Conservation (phyloP, 2,797 vertebrate species). For the Anabacerthia variegaticeps region DNA sequence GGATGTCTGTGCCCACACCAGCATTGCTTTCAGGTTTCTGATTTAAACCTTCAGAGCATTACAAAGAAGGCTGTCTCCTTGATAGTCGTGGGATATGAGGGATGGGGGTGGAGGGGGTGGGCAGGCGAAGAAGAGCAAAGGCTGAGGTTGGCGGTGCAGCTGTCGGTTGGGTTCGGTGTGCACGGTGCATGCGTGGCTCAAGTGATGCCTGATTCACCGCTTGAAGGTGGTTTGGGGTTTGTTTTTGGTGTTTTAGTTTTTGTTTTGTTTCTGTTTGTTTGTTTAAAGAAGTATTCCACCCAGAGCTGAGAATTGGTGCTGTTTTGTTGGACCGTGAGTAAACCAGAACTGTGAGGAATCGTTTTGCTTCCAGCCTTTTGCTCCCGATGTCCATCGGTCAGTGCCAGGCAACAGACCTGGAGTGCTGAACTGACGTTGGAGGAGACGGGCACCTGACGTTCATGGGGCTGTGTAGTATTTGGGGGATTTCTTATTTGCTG, state of each 20-base stretch:
- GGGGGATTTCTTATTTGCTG: background rate
- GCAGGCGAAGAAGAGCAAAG: background rate
- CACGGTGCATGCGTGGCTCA: rapidly evolving
- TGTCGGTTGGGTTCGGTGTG: background rate
- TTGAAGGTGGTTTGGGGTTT: background rate
- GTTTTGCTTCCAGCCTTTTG: background rate
- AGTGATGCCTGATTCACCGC: background rate
- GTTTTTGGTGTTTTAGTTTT: background rate
- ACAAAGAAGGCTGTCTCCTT: background rate
- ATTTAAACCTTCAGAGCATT: background rate
- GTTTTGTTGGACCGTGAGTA: background rate
- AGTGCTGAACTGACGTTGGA: rapidly evolving
- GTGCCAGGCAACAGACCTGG: rapidly evolving
- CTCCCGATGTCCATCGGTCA: rapidly evolving
- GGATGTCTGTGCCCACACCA: background rate
- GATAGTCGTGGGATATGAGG: background rate
- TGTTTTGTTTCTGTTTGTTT: background rate
- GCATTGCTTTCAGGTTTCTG: background rate
- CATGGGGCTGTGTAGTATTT: background rate
- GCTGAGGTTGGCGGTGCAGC: background rate
- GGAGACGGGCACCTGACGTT: background rate
- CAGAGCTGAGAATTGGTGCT: background rate
- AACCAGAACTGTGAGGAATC: background rate
- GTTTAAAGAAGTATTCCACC: rapidly evolving
- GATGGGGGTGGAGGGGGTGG: background rate